phyloP scores from a whole-genome alignment of 2,888 invertebrate species.

The Nycteola revayana region DNA sequence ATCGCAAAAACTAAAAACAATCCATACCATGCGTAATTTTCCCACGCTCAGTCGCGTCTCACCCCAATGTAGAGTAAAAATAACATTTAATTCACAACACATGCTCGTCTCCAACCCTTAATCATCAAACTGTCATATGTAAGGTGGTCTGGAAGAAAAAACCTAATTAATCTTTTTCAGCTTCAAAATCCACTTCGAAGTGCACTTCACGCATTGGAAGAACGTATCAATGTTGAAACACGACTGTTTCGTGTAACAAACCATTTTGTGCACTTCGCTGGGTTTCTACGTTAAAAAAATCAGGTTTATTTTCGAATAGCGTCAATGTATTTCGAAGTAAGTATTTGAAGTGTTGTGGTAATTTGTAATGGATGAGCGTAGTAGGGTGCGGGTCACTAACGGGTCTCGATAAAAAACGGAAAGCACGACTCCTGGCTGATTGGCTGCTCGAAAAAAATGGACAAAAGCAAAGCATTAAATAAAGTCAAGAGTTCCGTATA shows the following conservation, averaged over 20 bases:
- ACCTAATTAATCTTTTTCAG: slow-evolving; percentile 31
- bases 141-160: slow-evolving; percentile 51
- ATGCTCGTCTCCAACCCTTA: slow-evolving; percentile 42
- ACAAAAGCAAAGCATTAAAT: too few species aligned
- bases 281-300: slow-evolving; percentile 12
- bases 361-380: slow-evolving; percentile 31
- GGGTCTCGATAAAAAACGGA: slow-evolving; percentile 59
- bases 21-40: slow-evolving; percentile 5
- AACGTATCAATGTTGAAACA: not conserved
- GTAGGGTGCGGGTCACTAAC: slow-evolving; percentile 60
- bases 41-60: slow-evolving; percentile 23
- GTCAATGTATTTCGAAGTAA: slow-evolving; percentile 32
- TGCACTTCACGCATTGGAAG: slow-evolving; percentile 42
- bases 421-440: slow-evolving; percentile 71
- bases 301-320: slow-evolving; percentile 12
- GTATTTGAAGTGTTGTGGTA: slow-evolving; percentile 25
- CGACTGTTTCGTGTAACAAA: slow-evolving; percentile 3
- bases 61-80: slow-evolving; percentile 25
- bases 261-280: too few species aligned
- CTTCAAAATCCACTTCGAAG: slow-evolving; percentile 53
- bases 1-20: too few species aligned
- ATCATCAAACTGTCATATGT: slow-evolving; percentile 41
- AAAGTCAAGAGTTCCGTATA: too few species aligned
- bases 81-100: slow-evolving; percentile 38
- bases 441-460: slow-evolving; percentile 52